Conservation (phyloP, 2,113 vertebrate species). For the Sapayoa aenigma region DNA sequence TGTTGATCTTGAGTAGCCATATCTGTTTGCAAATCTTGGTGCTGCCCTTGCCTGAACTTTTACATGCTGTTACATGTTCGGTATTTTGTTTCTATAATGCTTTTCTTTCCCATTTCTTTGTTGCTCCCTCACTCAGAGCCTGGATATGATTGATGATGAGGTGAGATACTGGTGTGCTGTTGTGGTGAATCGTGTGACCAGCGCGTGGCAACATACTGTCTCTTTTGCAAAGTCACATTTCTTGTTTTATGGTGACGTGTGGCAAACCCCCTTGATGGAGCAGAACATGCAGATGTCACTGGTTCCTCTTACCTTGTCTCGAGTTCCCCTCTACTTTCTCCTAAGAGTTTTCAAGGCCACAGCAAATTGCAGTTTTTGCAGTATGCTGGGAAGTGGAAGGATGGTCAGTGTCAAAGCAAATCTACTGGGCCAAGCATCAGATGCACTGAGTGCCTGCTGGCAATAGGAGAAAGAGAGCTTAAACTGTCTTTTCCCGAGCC, state of each 20-base stretch:
- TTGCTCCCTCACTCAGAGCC: constrained; percentile 87
- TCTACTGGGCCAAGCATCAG: background rate
- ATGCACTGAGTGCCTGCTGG: background rate
- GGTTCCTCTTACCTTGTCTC: background rate
- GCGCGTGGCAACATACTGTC: background rate
- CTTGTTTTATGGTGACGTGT: background rate
- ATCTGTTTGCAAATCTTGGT: constrained; percentile 24
- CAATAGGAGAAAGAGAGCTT: background rate
- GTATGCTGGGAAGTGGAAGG: background rate
- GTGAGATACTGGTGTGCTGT: constrained; percentile 79
- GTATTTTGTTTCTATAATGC: constrained; percentile 68
- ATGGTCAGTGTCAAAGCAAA: background rate
- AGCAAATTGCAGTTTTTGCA: background rate
- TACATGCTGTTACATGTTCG: constrained; percentile 37
- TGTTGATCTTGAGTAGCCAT: background rate
- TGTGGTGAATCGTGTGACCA: background rate
- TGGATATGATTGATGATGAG: constrained; percentile 99
- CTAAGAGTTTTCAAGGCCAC: background rate
- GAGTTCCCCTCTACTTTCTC: background rate
- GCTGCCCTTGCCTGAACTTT: constrained; percentile 38
- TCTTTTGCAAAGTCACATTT: background rate
- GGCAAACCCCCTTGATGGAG: background rate
- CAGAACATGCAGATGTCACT: background rate
- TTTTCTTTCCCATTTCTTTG: constrained; percentile 77
- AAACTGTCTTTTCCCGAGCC: background rate